Evolutionary conservation across 2,888 invertebrate species (phyloP), one percentile per base, ranked within the genome.

Genomic region (Psococerastis gibbosa): DNA sequence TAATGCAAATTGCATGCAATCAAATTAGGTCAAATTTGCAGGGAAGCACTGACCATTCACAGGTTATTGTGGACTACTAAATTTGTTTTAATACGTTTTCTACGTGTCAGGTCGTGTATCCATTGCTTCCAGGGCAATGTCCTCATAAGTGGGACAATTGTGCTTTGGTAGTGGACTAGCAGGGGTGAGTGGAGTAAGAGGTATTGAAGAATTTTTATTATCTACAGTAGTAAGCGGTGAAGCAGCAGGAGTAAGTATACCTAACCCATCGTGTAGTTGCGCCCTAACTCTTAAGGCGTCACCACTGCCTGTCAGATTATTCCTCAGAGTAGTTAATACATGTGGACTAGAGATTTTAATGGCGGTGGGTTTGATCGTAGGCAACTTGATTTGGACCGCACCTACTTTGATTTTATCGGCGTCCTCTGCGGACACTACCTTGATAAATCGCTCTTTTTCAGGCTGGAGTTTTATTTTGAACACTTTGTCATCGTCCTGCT

Each of bases 401-500:
- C 27, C 11, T 6, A 38, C 38, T 18, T 38, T 17, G n/a, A 38
- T 38, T 20, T 38, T 38, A 5, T 38, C 38, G 20, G 38, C 22
- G 6, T 38, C 38, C 5, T 38, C 38, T 20, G 38, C 38, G 11
- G 38, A 18, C 38, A 38, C n/a, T 15, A 38, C 17, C 22, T 38
- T 38, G 22, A 38, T 38, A 20, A 38, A 38, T n/a, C 38, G 17
- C 15, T 38, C 38, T 20, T 38, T 38, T 22, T 38, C 38, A 13
- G 38, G 38, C 18, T 38, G 38, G n/a, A 38, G 38, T 20, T 38
- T 38, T n/a, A 38, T 38, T 20, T 38, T 38, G 22, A 38, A 38
- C n/a, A 38, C 22, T 38, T 38, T 38, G 22, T 38, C 22, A 20
- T 38, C 38, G 20, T 17, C 22, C 22, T 48, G 45, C 47, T 52